phyloP scores from a whole-genome alignment of 2,888 invertebrate species.

The Ophion ellenae region DNA sequence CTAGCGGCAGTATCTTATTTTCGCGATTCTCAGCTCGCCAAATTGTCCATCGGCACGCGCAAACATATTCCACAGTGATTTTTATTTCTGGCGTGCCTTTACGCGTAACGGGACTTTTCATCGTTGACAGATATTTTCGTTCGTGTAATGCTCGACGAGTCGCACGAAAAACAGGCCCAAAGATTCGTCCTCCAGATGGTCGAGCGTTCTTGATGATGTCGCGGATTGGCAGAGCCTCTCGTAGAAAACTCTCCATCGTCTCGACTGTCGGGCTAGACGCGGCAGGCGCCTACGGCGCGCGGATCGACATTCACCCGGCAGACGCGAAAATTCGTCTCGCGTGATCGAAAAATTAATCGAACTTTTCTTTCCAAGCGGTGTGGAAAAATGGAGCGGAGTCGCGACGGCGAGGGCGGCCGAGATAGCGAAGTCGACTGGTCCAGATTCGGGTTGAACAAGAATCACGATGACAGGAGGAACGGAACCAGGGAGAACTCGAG shows the following conservation, averaged over 20 bases:
- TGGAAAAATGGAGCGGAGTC: constrained; percentile 72
- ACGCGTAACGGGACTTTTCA: constrained; percentile 11
- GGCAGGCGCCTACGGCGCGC: background rate
- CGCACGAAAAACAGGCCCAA: background rate
- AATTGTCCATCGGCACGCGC: background rate
- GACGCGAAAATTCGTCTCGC: background rate
- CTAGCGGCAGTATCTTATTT: constrained; percentile 10
- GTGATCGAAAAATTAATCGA: background rate
- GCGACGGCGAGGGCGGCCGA: constrained; percentile 67
- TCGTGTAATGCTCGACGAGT: constrained; percentile 17
- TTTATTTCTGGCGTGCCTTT: background rate
- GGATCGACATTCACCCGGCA: background rate
- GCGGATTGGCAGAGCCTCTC: background rate
- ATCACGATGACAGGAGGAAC: constrained; percentile 83
- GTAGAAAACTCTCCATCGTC: background rate
- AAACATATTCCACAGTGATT: constrained; percentile 18
- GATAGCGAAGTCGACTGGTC: constrained; percentile 85
- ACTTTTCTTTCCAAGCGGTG: background rate
- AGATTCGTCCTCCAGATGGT: constrained; percentile 52
- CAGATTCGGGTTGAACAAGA: constrained; percentile 84
- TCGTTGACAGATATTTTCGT: constrained; percentile 4
- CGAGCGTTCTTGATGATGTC: constrained; percentile 42
- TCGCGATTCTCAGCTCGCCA: background rate
- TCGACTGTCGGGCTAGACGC: background rate
- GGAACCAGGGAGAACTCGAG: constrained; percentile 89